These are phyloP conservation scores for Cettia cetti DNA, from an alignment of 2,113 vertebrate genomes.

Conservation along the genomic window DNA sequence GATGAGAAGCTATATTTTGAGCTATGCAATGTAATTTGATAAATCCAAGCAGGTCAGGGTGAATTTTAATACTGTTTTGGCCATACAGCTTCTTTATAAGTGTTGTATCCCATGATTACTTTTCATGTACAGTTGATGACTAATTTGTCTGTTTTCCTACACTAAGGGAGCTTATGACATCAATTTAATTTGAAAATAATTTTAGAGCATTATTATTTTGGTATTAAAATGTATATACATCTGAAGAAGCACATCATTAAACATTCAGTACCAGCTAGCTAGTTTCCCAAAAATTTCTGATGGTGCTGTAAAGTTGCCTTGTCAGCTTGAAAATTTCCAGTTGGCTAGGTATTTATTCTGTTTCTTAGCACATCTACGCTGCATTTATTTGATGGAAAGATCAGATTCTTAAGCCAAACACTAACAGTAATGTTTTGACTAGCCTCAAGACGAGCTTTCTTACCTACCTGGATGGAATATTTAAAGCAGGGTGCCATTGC, in stretches of 20 bases:
- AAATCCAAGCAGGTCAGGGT: background rate
- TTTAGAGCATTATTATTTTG: background rate
- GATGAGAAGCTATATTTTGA: background rate
- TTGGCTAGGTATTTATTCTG: background rate
- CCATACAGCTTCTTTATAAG: background rate
- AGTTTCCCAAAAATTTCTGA: background rate
- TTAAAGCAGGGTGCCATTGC: background rate
- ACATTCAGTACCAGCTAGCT: background rate
- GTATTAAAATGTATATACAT: background rate
- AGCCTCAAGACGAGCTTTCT: background rate
- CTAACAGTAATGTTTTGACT: background rate
- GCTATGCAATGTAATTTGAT: background rate
- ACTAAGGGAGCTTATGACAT: background rate
- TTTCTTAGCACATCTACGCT: background rate
- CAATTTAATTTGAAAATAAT: background rate
- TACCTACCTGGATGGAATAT: background rate
- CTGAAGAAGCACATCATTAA: background rate
- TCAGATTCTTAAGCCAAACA: background rate
- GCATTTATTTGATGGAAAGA: background rate
- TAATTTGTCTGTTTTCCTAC: background rate
- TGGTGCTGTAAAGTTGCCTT: background rate
- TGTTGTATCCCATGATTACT: background rate
- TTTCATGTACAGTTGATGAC: background rate
- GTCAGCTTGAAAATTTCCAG: background rate
- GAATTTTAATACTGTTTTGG: background rate